Conservation (phyloP, 92 coral and sea anemone species). For the Palythoa heliodiscus region DNA sequence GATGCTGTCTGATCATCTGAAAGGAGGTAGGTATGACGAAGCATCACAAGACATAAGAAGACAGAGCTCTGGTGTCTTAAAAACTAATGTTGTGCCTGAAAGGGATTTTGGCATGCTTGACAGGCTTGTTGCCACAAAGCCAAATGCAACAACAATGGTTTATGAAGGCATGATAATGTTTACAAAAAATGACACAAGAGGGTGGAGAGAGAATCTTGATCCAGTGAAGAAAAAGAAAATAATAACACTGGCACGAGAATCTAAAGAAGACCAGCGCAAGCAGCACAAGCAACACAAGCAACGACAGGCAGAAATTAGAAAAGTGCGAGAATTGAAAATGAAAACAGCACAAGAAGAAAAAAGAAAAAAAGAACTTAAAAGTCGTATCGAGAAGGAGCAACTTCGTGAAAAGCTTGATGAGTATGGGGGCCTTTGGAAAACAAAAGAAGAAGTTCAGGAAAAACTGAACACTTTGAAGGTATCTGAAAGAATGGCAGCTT, state of each 20-base stretch:
- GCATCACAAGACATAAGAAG: not conserved
- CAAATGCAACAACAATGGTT: slow-evolving; percentile 37
- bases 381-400: not conserved
- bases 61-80: not conserved
- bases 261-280: slow-evolving; percentile 11
- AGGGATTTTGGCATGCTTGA: slow-evolving; percentile 16
- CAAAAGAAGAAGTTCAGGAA: slow-evolving; percentile 14
- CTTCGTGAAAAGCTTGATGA: slow-evolving; percentile 7
- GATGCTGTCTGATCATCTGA: slow-evolving; percentile 44
- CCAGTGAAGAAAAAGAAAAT: not conserved
- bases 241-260: slow-evolving; percentile 24
- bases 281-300: slow-evolving; percentile 32
- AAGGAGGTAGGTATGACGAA: slow-evolving; percentile 20
- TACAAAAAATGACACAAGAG: slow-evolving; percentile 1
- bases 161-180: slow-evolving; percentile 14
- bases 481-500: slow-evolving; percentile 17
- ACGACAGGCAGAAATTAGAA: not conserved
- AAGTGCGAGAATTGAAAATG: slow-evolving; percentile 9
- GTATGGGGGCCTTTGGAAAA: slow-evolving; percentile 24
- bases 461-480: not conserved
- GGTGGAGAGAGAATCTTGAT: slow-evolving; percentile 12
- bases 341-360: not conserved
- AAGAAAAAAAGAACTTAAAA: not conserved
- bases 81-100: slow-evolving; percentile 35
- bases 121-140: not conserved